phyloP scores from a whole-genome alignment of 2,797 vertebrate species.

The Notolabrus celidotus region DNA sequence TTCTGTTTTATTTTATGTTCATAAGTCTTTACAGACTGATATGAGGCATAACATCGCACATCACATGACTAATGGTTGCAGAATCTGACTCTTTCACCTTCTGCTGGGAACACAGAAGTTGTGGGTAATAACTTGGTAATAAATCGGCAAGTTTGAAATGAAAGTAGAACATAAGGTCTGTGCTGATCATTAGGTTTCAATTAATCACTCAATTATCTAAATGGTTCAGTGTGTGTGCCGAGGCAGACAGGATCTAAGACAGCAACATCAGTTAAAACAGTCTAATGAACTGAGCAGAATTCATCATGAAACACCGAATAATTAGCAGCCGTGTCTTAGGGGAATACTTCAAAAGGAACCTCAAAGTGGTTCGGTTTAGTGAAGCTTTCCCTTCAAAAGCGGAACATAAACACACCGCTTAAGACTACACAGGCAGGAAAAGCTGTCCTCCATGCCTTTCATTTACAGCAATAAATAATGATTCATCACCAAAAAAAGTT shows the following conservation, averaged over 20 bases:
- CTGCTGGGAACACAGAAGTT: constrained; percentile 46
- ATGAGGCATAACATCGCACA: constrained; percentile 15
- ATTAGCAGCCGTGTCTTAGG: constrained; percentile 83
- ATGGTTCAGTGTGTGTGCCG: constrained; percentile 63
- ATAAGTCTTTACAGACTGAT: neutral
- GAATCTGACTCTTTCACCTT: constrained; percentile 31
- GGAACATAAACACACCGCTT: constrained; percentile 80
- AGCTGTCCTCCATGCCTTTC: constrained; percentile 81
- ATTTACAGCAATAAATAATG: constrained; percentile 82
- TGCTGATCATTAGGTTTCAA: constrained; percentile 83
- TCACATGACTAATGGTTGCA: constrained; percentile 8
- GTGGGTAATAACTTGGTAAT: constrained; percentile 68
- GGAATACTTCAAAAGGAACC: constrained; percentile 84
- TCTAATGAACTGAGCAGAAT: constrained; percentile 84
- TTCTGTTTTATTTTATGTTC: constrained; percentile 3
- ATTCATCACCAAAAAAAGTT: constrained; percentile 83
- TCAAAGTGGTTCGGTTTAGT: constrained; percentile 82
- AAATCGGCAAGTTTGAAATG: constrained; percentile 75
- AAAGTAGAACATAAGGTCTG: constrained; percentile 82
- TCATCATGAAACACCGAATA: constrained; percentile 85
- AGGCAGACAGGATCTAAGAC: constrained; percentile 80
- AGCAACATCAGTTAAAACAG: constrained; percentile 83
- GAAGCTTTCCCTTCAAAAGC: constrained; percentile 83
- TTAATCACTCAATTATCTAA: constrained; percentile 86
- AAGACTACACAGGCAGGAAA: constrained; percentile 78